phyloP scores from a whole-genome alignment of 2,113 vertebrate species.

The Sprattus sprattus region DNA sequence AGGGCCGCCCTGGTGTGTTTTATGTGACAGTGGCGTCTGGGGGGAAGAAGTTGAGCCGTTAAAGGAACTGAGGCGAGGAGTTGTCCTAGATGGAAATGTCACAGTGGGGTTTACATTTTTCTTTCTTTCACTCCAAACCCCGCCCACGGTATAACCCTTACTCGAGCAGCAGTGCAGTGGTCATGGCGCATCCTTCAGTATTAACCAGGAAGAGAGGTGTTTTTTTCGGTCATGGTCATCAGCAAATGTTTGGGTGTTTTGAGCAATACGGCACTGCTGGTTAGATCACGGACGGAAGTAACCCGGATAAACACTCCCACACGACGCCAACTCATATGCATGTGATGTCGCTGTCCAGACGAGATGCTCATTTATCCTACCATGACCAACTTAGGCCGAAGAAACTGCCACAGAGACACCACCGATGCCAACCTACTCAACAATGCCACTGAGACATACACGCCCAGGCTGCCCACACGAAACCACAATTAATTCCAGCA shows the following conservation, averaged over 20 bases:
- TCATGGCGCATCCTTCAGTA: not conserved
- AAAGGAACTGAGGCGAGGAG: not conserved
- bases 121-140: not conserved
- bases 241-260: not conserved
- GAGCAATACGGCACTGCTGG: not conserved
- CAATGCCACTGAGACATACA: constrained; percentile 5
- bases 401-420: not conserved
- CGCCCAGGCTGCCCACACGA: not conserved
- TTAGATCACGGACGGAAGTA: not conserved
- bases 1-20: not conserved
- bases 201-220: not conserved
- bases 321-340: not conserved
- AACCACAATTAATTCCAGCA: constrained; percentile 12
- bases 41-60: not conserved
- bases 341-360: not conserved
- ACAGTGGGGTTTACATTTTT: not conserved
- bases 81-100: not conserved
- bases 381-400: not conserved
- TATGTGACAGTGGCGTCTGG: not conserved
- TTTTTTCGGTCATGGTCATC: too few species aligned
- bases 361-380: not conserved
- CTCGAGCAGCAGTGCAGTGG: not conserved
- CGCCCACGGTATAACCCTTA: not conserved
- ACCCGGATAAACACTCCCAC: not conserved
- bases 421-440: not conserved